These are phyloP conservation scores for Eidolon helvum DNA, from an alignment of 2,113 vertebrate genomes.

Conservation along the genomic window DNA sequence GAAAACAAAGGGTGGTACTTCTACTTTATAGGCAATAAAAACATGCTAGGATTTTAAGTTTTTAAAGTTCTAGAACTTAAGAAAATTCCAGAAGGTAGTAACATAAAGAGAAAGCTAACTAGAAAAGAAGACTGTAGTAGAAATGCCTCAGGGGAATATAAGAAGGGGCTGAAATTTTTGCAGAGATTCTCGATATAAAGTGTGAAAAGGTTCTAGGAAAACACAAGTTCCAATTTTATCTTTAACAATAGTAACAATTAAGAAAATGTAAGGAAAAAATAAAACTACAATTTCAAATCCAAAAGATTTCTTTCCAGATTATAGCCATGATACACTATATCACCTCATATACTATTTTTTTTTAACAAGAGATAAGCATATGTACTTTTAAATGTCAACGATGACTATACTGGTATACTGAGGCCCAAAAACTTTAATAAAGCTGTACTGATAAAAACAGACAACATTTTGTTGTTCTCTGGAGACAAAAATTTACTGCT, in stretches of 20 bases:
- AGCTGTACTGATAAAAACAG: background rate
- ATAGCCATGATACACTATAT: background rate
- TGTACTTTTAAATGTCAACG: background rate
- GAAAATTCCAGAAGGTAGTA: background rate
- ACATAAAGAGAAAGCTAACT: background rate
- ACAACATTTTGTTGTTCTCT: background rate
- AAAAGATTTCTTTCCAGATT: constrained; percentile 3
- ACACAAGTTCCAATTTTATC: background rate
- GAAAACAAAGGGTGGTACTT: background rate
- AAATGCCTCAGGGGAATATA: background rate
- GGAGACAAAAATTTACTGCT: background rate
- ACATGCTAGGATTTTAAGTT: background rate
- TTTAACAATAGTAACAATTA: background rate
- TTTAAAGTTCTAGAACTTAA: constrained; percentile 28
- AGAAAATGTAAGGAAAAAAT: background rate
- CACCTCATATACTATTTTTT: background rate
- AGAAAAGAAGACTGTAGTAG: background rate
- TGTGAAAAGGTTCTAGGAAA: background rate
- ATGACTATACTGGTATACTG: background rate
- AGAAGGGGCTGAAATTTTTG: background rate
- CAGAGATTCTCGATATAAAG: background rate
- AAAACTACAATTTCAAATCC: background rate
- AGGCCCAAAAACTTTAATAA: background rate
- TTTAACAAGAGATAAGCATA: background rate
- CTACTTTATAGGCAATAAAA: background rate